A percentile compares a stretch with the other conserved stretches of the same genome.
These are phyloP conservation scores for Tridacna gigas DNA, from an alignment of 2,888 invertebrate species.

Conservation along the genomic window DNA sequence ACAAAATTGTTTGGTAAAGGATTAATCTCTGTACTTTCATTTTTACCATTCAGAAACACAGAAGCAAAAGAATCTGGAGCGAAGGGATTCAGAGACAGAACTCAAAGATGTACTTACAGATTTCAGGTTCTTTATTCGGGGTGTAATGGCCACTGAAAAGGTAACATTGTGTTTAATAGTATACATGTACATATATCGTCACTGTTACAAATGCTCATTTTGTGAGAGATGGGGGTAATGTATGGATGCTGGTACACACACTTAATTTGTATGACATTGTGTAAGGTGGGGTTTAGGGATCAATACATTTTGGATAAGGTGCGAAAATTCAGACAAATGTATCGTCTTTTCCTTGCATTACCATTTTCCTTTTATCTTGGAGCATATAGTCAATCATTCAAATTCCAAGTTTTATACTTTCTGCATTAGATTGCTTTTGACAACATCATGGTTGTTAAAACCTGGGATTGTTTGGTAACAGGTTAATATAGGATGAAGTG, in stretches of 20 bases:
- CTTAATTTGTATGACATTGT: no score
- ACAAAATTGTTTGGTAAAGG: background rate
- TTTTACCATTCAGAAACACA: background rate
- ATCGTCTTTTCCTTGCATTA: no score
- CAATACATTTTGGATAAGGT: background rate
- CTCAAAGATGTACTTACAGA: slow-evolving; percentile 13
- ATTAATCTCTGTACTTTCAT: background rate
- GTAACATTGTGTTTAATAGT: background rate
- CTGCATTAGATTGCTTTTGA: no score
- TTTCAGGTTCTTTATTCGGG: slow-evolving; percentile 18
- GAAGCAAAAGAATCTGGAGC: background rate
- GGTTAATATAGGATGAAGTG: no score
- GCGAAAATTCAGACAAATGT: no score
- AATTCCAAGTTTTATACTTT: no score
- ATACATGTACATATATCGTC: background rate
- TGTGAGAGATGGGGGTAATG: background rate
- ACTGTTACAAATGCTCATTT: background rate
- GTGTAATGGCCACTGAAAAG: slow-evolving; percentile 19
- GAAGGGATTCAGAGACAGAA: slow-evolving; percentile 19
- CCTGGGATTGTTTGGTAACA: no score
- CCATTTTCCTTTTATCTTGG: no score
- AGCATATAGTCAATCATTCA: no score
- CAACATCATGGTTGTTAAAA: no score
- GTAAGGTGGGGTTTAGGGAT: no score
- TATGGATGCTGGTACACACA: background rate